Base-by-base conservation (phyloP, 1,140 invertebrate species). In the Drosophila virilis region DNA sequence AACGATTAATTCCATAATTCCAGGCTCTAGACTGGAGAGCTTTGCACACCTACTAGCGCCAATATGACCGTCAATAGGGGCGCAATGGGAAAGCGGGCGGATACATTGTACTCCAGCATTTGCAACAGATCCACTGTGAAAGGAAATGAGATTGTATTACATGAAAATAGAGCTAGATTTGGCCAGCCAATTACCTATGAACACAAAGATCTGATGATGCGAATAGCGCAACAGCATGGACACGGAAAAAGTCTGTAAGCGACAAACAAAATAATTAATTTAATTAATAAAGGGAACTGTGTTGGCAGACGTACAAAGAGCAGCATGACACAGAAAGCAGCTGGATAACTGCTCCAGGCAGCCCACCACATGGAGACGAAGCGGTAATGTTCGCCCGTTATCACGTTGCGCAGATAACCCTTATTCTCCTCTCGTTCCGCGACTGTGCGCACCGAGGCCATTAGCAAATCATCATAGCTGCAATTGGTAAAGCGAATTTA, bases 281-380 rank as follows among this genome's bases (percentile, higher is more conserved):
- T 4, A 45, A 28, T 3, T 46, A n/a, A 54, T 28, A 64, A 40
- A 43, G 38, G 0, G 8, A 6, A n/a, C 5, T 32, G 15, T 10
- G 1, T 13, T 7, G n/a, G 8, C n/a, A 10, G 6, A 98, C 98
- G 97, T 95, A 99, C 98, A 95, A 99, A 99, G 33, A 99, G 94
- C 12, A 99, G 94, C 99, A 99, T 99, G 51, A 99, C 98, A 92
- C 98, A 96, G 85, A 98, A 97, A 8, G 99, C 98, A 35, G 97
- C 96, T 38, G 99, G 93, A 91, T 99, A 99, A 13, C 97, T 97
- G 55, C 95, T 97, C 81, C 97, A 95, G 3, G 98, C 96, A 93
- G 98, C 98, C 96, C 98, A 97, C 96, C 98, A 97, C 95, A 98
- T 97, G 78, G 96, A 98, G 17, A 99, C 98, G 93, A 99, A 99